phyloP scores from a whole-genome alignment of 2,113 vertebrate genomes.

The Ictalurus furcatus region DNA sequence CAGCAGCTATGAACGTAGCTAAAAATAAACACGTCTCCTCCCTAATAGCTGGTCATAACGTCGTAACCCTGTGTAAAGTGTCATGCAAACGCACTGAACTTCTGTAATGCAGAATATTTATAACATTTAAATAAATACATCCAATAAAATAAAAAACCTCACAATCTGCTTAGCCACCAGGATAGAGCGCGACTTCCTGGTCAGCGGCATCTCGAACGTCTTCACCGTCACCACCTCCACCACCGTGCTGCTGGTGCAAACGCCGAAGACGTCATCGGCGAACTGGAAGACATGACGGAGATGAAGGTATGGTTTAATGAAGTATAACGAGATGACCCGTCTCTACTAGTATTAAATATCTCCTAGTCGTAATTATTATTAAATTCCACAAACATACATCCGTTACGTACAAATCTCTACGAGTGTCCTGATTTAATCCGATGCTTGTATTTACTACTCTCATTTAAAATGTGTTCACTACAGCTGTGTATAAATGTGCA shows the following conservation, averaged over 20 bases:
- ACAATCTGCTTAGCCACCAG: conserved; percentile 71
- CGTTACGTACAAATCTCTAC: no score
- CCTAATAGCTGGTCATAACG: no score
- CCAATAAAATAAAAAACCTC: no score
- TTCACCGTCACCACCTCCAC: conserved; percentile 91
- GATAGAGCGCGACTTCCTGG: conserved; percentile 91
- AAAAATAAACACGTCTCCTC: no score
- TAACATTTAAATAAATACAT: no score
- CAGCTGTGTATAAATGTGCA: not conserved
- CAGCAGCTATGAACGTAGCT: no score
- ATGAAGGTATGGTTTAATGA: not conserved
- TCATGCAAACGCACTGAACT: no score
- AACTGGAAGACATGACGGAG: conserved; percentile 72
- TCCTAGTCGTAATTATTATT: not conserved
- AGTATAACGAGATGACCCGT: no score
- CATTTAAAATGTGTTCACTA: not conserved
- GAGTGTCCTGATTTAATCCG: not conserved
- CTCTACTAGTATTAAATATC: not conserved
- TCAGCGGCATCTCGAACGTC: conserved; percentile 83
- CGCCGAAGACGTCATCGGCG: conserved; percentile 87
- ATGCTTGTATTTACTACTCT: not conserved
- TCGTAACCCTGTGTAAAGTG: no score
- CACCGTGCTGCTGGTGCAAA: conserved; percentile 89
- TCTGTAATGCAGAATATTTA: no score
- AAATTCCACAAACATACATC: no score